phyloP scores from a whole-genome alignment of 1,140 invertebrate genomes.

The Zaprionus kolodkinae region DNA sequence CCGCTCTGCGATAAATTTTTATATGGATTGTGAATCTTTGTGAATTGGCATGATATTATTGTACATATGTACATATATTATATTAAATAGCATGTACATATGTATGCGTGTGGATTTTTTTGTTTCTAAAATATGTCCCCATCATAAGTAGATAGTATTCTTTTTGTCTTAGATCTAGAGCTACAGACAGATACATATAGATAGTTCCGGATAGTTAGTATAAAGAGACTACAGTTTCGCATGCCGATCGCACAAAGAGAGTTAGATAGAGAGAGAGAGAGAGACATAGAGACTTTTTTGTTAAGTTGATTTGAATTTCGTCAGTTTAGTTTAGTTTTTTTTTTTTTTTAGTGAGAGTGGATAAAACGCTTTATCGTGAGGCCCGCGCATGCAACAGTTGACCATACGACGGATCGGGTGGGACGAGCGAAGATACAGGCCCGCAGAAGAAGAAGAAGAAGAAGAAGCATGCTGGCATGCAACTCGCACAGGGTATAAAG shows the following conservation, averaged over 20 bases:
- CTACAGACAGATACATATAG: conserved; percentile 35
- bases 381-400: conserved; percentile 32
- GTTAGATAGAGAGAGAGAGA: conserved; percentile 35
- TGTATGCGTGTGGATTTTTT: conserved; percentile 35
- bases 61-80: conserved; percentile 26
- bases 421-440: not conserved
- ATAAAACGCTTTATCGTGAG: not conserved
- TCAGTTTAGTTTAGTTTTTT: conserved; percentile 3
- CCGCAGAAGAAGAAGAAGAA: not conserved
- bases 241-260: conserved; percentile 66
- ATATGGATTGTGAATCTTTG: conserved; percentile 27
- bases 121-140: conserved; percentile 80
- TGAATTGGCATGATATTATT: conserved; percentile 26
- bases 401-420: conserved; percentile 21
- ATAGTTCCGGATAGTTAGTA: conserved; percentile 43
- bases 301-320: conserved; percentile 5
- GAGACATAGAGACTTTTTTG: not conserved
- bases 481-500: conserved; percentile 4
- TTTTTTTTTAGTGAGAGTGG: conserved; percentile 28
- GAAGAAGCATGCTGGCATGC: conserved; percentile 24
- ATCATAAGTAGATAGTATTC: conserved; percentile 57
- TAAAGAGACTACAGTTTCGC: conserved; percentile 50
- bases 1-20: conserved; percentile 1
- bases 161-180: conserved; percentile 45
- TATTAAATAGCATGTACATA: conserved; percentile 24